Conservation (phyloP, 2,113 vertebrate species). For the Miniopterus natalensis region DNA sequence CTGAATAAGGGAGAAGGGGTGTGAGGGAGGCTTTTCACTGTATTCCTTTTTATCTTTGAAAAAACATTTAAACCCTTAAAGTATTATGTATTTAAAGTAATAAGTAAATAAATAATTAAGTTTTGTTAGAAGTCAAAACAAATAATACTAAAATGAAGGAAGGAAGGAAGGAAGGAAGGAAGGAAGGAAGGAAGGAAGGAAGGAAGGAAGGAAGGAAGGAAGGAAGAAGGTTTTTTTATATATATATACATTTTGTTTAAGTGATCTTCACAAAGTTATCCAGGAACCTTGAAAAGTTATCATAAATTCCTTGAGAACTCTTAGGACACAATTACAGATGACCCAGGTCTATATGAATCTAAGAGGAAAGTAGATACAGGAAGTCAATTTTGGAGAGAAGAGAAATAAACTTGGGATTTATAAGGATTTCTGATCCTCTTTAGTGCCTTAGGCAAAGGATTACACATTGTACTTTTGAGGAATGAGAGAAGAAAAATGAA, state of each 20-base stretch:
- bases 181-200: neutral
- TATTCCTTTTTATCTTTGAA: neutral
- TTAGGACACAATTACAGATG: neutral
- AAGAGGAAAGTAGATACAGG: neutral
- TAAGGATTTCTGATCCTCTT: neutral
- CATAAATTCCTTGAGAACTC: neutral
- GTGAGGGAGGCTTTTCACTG: neutral
- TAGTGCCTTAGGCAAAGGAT: neutral
- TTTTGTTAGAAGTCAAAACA: conserved; percentile 35
- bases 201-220: neutral
- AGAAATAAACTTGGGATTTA: neutral
- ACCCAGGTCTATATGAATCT: neutral
- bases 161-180: neutral
- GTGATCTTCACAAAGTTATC: neutral
- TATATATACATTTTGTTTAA: neutral
- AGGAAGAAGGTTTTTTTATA: neutral
- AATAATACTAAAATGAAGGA: neutral
- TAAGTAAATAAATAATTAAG: neutral
- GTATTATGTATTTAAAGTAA: neutral
- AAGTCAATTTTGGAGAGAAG: neutral
- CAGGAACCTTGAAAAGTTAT: neutral
- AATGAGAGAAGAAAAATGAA: neutral
- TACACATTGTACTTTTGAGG: neutral
- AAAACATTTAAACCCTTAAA: neutral
- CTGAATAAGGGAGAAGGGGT: neutral